Conservation (phyloP, 2,113 vertebrate genomes). For the Sorex fumeus region DNA sequence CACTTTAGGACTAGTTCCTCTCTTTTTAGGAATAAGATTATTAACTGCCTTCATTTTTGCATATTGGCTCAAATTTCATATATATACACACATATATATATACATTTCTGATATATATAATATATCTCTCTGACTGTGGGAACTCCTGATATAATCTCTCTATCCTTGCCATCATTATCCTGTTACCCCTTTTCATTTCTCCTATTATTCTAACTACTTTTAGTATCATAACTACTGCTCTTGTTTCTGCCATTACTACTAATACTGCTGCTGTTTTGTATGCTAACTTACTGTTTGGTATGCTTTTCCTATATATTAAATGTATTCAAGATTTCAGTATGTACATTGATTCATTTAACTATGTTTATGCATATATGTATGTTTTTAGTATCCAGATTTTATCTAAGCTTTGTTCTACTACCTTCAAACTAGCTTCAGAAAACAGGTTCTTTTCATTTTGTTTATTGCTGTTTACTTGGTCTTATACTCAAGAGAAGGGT, state of each 20-base stretch:
- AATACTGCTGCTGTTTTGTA: not conserved
- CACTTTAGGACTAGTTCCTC: not conserved
- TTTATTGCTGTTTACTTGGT: constrained; percentile 14
- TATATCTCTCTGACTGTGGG: not conserved
- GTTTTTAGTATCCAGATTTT: not conserved
- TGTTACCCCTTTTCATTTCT: not conserved
- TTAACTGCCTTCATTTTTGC: not conserved
- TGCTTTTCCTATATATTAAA: constrained; percentile 10
- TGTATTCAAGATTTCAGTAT: constrained; percentile 29
- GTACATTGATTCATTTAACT: not conserved
- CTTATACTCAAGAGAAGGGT: not conserved
- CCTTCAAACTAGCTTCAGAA: not conserved
- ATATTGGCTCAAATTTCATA: not conserved
- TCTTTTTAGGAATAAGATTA: too few species aligned
- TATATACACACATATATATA: too few species aligned
- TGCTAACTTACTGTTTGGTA: constrained; percentile 30
- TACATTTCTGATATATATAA: too few species aligned
- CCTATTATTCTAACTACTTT: not conserved
- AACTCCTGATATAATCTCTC: not conserved
- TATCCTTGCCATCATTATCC: not conserved
- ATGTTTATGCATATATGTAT: not conserved
- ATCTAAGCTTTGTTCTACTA: not conserved
- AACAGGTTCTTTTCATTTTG: constrained; percentile 20
- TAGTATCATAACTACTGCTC: not conserved
- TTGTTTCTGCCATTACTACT: not conserved